Base-by-base conservation (phyloP, 1,140 invertebrate genomes). In the Habropoda laboriosa region DNA sequence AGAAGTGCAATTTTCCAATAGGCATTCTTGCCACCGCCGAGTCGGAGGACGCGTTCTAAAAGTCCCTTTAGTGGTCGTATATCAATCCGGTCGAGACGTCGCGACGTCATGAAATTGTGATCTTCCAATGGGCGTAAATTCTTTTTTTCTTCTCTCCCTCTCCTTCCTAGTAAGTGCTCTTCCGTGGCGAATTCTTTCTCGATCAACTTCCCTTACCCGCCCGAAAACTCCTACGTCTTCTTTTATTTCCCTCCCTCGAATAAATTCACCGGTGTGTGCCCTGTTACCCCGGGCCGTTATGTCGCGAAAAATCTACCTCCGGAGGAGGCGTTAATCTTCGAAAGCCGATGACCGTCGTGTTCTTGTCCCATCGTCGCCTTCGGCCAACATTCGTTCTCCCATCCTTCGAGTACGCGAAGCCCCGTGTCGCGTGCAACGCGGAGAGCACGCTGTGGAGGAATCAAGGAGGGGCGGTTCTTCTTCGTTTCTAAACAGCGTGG, bases 21-120 rank as follows among this genome's bases (percentile, higher is more conserved):
- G 83, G 83, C 83, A 45, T 58, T 60, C n/a, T 57, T 38, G 68
- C 40, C 10, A n/a, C 12, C 58, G 32, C 10, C 0, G 27, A 30
- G 32, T n/a, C 21, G 32, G 27, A n/a, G 24, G 58, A 27, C 49
- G 40, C 60, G 49, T 66, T 81, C 40, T 60, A 57, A 68, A 84
- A 57, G 60, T 70, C 55, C 64, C 66, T 87, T 82, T 82, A 82
- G 61, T 78, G 53, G 49, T 64, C 68, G 58, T 84, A 87, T 57
- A 79, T 87, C 86, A 87, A 71, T 72, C 74, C 53, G 30, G 49
- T 51, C 42, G 66, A 40, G 79, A 76, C 78, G 24, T 42, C 68
- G 21, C 70, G 45, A 35, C 73, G 53, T 87, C 86, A 84, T 87
- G 85, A 87, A 87, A 87, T 85, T 74, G 85, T 85, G 79, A 87